A percentile compares a stretch with the other conserved stretches of the same genome.
Conservation (phyloP, 2,113 vertebrate genomes). For the Falcunculus frontatus region DNA sequence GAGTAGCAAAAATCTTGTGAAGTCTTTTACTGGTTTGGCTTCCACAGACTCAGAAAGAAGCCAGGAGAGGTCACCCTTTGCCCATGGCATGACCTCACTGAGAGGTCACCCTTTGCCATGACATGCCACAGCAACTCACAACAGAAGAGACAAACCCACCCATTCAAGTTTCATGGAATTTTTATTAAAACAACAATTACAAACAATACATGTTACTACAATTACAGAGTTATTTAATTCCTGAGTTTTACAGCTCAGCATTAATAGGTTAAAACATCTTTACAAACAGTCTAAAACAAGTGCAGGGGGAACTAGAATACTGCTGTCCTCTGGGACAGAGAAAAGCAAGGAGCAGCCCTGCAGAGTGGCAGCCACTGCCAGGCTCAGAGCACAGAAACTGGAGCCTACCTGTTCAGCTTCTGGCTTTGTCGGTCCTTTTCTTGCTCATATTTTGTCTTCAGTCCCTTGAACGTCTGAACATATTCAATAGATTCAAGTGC, state of each 20-base stretch:
- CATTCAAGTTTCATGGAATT: slow-evolving; percentile 17
- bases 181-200: not conserved
- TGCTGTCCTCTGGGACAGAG: not conserved
- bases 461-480: slow-evolving; percentile 95
- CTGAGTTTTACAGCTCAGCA: not conserved
- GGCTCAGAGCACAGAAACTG: not conserved
- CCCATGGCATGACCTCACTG: too few relatives aligned
- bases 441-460: slow-evolving; percentile 95
- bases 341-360: not conserved
- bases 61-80: not conserved
- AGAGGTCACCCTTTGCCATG: not conserved
- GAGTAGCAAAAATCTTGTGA: not conserved
- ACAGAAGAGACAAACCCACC: not conserved
- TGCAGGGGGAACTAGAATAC: too few relatives aligned
- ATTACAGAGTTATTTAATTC: not conserved
- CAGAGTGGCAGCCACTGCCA: not conserved
- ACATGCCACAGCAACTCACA: not conserved
- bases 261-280: not conserved
- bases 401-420: not conserved
- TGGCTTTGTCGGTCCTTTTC: slow-evolving; percentile 91
- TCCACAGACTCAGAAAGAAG: not conserved
- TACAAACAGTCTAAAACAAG: not conserved
- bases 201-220: not conserved
- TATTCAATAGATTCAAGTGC: slow-evolving; percentile 97
- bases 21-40: not conserved